Evolutionary conservation across 2,797 vertebrate species (phyloP).

Genomic region (Alosa sapidissima): DNA sequence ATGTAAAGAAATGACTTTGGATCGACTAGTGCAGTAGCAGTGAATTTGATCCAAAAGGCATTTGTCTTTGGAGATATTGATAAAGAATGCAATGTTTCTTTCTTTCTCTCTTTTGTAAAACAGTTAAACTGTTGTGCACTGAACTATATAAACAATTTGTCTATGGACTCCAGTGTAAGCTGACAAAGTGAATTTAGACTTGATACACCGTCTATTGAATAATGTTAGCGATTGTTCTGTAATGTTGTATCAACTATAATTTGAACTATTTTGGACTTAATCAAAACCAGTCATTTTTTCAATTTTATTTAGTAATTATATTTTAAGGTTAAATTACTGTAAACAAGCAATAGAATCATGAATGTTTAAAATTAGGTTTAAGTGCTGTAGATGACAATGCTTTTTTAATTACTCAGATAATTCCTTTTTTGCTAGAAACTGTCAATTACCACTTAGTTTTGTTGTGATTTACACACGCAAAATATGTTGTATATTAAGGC

Average conservation of each 20-base stretch:
- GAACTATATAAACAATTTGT: slow-evolving; percentile 76
- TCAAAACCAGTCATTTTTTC: slow-evolving; percentile 69
- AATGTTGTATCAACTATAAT: slow-evolving; percentile 94
- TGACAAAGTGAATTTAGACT: slow-evolving; percentile 79
- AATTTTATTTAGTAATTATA: slow-evolving; percentile 76
- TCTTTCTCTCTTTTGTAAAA: slow-evolving; percentile 71
- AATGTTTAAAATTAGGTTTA: slow-evolving; percentile 84
- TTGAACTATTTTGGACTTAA: slow-evolving; percentile 81
- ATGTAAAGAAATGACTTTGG: slow-evolving; percentile 71
- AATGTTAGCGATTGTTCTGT: slow-evolving; percentile 88
- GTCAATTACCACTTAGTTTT: slow-evolving; percentile 82
- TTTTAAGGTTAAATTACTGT: slow-evolving; percentile 82
- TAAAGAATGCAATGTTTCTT: slow-evolving; percentile 68
- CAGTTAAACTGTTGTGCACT: slow-evolving; percentile 81
- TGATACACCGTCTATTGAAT: slow-evolving; percentile 80
- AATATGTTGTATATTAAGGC: slow-evolving; percentile 79
- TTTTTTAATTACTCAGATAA: slow-evolving; percentile 73
- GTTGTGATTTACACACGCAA: slow-evolving; percentile 84
- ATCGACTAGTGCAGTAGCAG: slow-evolving; percentile 61
- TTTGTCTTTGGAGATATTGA: slow-evolving; percentile 72
- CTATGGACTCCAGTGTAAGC: slow-evolving; percentile 78
- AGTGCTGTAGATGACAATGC: slow-evolving; percentile 67
- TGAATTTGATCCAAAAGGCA: slow-evolving; percentile 62
- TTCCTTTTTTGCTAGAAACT: slow-evolving; percentile 87
- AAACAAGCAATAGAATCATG: slow-evolving; percentile 91